phyloP scores from a whole-genome alignment of 2,888 invertebrate species.

The Epinotia demarniana region DNA sequence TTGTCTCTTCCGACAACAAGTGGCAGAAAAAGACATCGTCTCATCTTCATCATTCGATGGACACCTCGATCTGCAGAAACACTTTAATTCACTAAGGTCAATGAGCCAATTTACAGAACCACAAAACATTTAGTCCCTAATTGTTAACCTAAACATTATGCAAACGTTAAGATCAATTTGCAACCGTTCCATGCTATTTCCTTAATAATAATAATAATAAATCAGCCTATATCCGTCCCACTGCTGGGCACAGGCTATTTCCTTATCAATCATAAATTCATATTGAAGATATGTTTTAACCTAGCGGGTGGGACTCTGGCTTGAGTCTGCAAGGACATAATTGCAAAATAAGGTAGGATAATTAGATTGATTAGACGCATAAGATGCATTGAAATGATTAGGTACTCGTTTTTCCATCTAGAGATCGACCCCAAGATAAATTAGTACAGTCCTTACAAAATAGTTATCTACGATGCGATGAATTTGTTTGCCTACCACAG shows the following conservation, averaged over 20 bases:
- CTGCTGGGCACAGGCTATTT: too few species aligned
- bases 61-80: neutral
- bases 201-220: conserved; percentile 14
- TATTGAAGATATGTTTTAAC: conserved; percentile 39
- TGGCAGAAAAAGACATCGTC: neutral
- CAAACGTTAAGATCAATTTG: conserved; percentile 16
- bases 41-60: neutral
- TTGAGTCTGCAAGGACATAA: conserved; percentile 10
- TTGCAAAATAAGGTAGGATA: neutral
- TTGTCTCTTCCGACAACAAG: neutral
- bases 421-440: neutral
- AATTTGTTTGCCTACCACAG: too few species aligned
- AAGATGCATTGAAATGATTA: neutral
- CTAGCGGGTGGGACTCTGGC: conserved; percentile 6
- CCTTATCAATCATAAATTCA: conserved; percentile 27
- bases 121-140: conserved; percentile 2
- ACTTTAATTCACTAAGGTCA: conserved; percentile 3
- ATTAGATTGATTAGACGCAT: neutral
- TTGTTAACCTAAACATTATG: conserved; percentile 30
- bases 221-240: too few species aligned
- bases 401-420: neutral
- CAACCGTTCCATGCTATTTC: too few species aligned
- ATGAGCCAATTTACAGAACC: neutral
- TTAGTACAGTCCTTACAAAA: neutral
- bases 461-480: too few species aligned